These are phyloP conservation scores for Oryzaephilus surinamensis DNA, from an alignment of 1,140 invertebrate genomes.

Conservation along the genomic window DNA sequence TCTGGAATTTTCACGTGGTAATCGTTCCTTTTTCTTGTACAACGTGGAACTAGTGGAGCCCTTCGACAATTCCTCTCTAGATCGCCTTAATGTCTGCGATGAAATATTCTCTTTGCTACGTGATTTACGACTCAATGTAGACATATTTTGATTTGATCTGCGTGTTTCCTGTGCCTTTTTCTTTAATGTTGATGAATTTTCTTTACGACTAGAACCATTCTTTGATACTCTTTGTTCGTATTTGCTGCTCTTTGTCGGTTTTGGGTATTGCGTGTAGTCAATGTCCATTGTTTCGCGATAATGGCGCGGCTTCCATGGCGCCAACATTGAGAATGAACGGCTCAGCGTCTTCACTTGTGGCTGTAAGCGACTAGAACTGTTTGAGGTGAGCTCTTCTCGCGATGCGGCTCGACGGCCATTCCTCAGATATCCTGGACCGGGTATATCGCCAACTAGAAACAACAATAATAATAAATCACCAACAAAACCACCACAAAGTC, in stretches of 20 bases:
- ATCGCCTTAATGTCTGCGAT: constrained; percentile 15
- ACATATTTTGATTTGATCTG: constrained; percentile 21
- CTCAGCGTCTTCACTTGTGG: constrained; percentile 65
- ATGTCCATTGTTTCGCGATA: constrained; percentile 64
- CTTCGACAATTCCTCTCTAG: constrained; percentile 22
- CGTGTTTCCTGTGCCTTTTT: constrained; percentile 31
- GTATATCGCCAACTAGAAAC: constrained; percentile 60
- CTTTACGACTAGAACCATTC: constrained; percentile 29
- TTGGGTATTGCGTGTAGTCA: constrained; percentile 62
- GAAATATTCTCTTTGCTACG: constrained; percentile 30
- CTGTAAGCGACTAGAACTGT: constrained; percentile 40
- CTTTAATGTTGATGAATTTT: constrained; percentile 31
- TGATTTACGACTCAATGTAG: constrained; percentile 20
- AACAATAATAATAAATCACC: constrained; percentile 12
- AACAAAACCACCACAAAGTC: no score
- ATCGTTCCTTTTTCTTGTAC: constrained; percentile 35
- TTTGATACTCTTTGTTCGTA: constrained; percentile 36
- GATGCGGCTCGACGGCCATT: constrained; percentile 46
- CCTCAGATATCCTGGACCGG: constrained; percentile 48
- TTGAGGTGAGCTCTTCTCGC: constrained; percentile 58
- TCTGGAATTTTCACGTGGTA: constrained; percentile 35
- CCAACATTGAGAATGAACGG: constrained; percentile 69
- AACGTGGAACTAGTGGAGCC: constrained; percentile 28
- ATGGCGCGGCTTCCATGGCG: constrained; percentile 69
- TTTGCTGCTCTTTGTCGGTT: constrained; percentile 31